Evolutionary conservation across 2,113 vertebrate genomes (phyloP).

Genomic region (Myotis lucifugus): DNA sequence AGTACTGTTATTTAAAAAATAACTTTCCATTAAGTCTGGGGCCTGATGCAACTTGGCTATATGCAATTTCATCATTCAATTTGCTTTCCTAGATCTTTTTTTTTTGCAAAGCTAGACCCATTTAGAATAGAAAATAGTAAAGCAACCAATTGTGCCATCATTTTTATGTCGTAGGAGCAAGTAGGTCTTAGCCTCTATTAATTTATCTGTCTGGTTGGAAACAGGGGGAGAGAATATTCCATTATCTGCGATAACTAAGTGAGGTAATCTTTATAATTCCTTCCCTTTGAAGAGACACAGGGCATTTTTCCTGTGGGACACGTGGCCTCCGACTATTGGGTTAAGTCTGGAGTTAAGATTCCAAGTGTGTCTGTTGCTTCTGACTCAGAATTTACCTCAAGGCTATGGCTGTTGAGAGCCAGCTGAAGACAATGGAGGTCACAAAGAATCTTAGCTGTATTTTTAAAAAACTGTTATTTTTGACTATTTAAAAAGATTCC

Average conservation of each 20-base stretch:
- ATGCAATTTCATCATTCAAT: not conserved
- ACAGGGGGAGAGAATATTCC: not conserved
- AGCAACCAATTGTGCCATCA: not conserved
- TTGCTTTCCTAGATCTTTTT: not conserved
- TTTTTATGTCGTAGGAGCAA: not conserved
- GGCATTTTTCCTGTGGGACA: not conserved
- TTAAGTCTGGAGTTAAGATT: not conserved
- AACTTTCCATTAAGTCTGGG: not conserved
- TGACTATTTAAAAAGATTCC: not conserved
- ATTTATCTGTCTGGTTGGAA: slow-evolving; percentile 26
- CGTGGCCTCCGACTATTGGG: not conserved
- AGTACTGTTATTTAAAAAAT: not conserved
- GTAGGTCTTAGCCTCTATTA: not conserved
- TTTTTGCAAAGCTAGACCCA: not conserved
- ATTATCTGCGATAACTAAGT: not conserved
- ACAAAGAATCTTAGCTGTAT: not conserved
- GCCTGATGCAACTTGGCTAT: not conserved
- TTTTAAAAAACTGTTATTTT: not conserved
- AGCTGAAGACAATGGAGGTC: not conserved
- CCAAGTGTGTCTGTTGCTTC: not conserved
- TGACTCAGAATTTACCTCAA: not conserved
- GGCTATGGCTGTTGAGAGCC: not conserved
- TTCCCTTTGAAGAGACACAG: slow-evolving; percentile 31
- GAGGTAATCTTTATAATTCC: not conserved
- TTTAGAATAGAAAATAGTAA: slow-evolving; percentile 10